Percentiles rank a stretch among this genome's conserved stretches.
Conservation (phyloP, 2,888 invertebrate species). For the Melangyna quadrimaculata region DNA sequence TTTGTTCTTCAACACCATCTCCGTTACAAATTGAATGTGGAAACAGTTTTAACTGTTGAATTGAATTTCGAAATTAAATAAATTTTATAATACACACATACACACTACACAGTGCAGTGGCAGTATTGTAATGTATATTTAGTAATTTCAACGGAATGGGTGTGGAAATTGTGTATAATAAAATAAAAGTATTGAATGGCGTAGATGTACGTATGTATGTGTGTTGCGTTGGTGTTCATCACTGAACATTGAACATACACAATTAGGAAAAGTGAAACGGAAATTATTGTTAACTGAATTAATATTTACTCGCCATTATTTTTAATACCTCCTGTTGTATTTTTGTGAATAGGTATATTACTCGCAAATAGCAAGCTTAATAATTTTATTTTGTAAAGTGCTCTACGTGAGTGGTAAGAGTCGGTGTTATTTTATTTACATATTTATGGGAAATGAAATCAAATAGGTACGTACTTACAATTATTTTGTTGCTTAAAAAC, state of each 20-base stretch:
- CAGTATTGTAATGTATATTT: not conserved
- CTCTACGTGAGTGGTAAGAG: not conserved
- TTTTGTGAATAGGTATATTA: not conserved
- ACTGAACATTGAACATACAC: conserved; percentile 31
- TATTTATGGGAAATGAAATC: not conserved
- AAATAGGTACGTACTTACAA: too few species aligned
- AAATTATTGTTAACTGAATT: conserved; percentile 19
- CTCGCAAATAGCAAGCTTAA: not conserved
- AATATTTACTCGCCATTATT: conserved; percentile 21
- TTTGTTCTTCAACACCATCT: conserved; percentile 63
- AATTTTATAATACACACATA: not conserved
- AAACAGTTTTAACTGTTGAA: conserved; percentile 53
- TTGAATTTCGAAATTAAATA: conserved; percentile 48
- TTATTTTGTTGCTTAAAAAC: too few species aligned
- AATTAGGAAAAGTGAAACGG: conserved; percentile 23
- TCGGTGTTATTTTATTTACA: not conserved
- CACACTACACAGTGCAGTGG: not conserved
- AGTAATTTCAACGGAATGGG: not conserved
- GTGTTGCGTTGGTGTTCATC: not conserved
- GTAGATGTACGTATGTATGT: too few species aligned
- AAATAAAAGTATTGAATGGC: not conserved
- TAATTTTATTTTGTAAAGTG: not conserved
- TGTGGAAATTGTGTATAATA: not conserved
- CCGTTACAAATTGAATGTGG: conserved; percentile 59
- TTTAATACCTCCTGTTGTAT: not conserved